These are phyloP conservation scores for Anthopleura sola DNA, from an alignment of 64 coral and sea anemone genomes.

Conservation along the genomic window DNA sequence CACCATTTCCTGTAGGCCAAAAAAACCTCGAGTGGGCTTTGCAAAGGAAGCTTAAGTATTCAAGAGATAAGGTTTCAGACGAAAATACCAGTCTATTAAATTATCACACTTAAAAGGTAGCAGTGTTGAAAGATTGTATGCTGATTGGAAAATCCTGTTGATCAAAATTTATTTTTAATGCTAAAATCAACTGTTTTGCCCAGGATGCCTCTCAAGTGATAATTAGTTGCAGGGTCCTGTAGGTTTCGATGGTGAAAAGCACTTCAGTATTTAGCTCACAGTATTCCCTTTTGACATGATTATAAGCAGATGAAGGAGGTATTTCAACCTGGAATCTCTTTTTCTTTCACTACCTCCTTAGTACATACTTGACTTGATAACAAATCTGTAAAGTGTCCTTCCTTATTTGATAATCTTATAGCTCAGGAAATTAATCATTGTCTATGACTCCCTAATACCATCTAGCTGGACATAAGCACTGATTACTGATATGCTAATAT, in stretches of 20 bases:
- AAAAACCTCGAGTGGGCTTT: neutral
- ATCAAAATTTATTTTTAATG: neutral
- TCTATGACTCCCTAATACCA: neutral
- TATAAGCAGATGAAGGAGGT: neutral
- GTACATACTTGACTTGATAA: neutral
- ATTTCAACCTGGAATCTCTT: neutral
- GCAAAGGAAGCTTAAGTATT: slow-evolving; percentile 2
- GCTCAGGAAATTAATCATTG: neutral
- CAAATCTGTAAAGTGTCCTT: neutral
- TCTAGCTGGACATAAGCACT: neutral
- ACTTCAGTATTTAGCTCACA: neutral
- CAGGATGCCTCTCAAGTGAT: neutral
- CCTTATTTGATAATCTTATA: neutral
- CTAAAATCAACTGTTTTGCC: neutral
- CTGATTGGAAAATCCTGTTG: neutral
- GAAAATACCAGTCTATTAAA: neutral
- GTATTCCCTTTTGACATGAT: neutral
- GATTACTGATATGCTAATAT: too few relatives aligned
- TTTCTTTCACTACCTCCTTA: neutral
- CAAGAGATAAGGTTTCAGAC: neutral
- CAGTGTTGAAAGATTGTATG: neutral
- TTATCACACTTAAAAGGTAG: neutral
- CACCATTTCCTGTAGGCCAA: neutral
- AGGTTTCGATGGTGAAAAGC: neutral
- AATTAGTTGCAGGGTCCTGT: neutral